Base-by-base conservation (phyloP, 2,113 vertebrate genomes). In the Geothlypis trichas region DNA sequence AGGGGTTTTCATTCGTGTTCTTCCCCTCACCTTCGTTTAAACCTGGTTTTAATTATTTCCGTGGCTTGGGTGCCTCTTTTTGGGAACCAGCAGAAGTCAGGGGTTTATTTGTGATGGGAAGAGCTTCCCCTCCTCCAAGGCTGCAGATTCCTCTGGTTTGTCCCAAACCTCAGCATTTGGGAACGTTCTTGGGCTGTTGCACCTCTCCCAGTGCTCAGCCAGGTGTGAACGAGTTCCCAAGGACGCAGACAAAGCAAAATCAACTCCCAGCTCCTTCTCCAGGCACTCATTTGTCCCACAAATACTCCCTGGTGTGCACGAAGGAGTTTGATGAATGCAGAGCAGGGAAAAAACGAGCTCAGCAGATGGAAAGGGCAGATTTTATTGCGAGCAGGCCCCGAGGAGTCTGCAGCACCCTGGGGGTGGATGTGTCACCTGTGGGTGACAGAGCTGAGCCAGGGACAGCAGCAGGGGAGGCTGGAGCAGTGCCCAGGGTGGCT, bases 241-340 rank as follows among this genome's bases (percentile, higher is more conserved):
- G 30, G 87, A 55, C 62, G 5, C 1, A 5, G 26, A 23, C 0
- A 15, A 26, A 13, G 66, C 44, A n/a, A n/a, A 33, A 68, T 15
- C 2, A 27, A 28, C 28, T 52, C 26, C 0, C 24, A 9, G 58
- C 33, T 54, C 52, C 52, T 54, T 54, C 52, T 54, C 52, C 7
- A 15, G 27, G 23, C 18, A 11, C 9, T 2, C 10, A 0, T 51
- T 67, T 2, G 1, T 57, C 6, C 3, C 22, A 0, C 20, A 22
- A 2, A 35, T 37, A 39, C 7, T 55, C 42, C 17, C 28, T 12
- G 27, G 16, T 18, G 51, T 54, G n/a, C 11, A 1, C 5, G 39
- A 13, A 28, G 62, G 67, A 26, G 71, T 13, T 44, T 12, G 24
- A 24, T 14, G 12, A 6, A 19, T 1, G 37, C 52, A 10, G 33